phyloP scores from a whole-genome alignment of 2,797 vertebrate genomes.

The Nothura maculosa region DNA sequence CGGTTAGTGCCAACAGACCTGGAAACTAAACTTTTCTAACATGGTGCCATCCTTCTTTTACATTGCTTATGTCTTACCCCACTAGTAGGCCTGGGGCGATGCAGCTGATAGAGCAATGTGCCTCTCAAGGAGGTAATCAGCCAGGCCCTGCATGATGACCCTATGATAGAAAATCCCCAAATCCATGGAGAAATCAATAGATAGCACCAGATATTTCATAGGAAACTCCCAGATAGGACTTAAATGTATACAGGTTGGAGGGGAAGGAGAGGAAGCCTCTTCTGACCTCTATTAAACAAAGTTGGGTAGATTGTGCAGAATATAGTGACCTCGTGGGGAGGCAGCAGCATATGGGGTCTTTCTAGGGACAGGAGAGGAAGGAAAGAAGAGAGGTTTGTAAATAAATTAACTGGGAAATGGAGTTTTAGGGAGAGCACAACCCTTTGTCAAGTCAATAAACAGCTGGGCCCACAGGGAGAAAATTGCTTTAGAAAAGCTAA shows the following conservation, averaged over 20 bases:
- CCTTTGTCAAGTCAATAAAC: background rate
- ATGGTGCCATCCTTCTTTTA: background rate
- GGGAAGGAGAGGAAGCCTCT: background rate
- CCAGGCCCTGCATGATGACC: background rate
- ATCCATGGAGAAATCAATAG: background rate
- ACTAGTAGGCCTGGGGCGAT: background rate
- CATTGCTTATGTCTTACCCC: background rate
- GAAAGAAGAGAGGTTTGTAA: background rate
- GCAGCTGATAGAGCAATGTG: background rate
- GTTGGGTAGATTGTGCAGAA: background rate
- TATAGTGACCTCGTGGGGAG: background rate
- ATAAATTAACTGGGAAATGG: background rate
- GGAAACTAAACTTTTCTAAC: background rate
- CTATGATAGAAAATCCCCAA: background rate
- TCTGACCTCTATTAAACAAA: background rate
- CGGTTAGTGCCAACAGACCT: background rate
- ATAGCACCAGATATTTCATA: background rate
- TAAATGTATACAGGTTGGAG: rapidly evolving
- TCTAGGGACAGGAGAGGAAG: background rate
- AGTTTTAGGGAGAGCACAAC: background rate
- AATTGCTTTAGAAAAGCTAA: background rate
- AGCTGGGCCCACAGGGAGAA: background rate
- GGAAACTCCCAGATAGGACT: background rate
- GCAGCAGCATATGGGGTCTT: background rate
- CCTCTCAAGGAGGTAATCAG: background rate